These are phyloP conservation scores for Mesaphorura yosii DNA, from an alignment of 1,140 invertebrate species.

Conservation along the genomic window DNA sequence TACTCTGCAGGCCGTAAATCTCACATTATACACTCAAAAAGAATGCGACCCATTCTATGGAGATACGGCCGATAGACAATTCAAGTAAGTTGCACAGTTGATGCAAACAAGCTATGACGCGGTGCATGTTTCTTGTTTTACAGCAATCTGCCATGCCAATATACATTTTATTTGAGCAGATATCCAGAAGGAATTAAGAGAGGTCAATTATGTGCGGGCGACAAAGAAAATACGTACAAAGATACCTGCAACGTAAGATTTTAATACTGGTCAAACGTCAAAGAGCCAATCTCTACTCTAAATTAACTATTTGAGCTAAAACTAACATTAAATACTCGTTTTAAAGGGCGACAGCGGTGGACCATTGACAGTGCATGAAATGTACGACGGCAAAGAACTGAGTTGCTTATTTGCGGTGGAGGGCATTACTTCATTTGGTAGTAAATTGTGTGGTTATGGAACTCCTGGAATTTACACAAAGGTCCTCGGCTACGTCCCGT, in stretches of 20 bases:
- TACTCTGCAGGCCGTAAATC: slow-evolving; percentile 23
- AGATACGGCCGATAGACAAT: slow-evolving; percentile 11
- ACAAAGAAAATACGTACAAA: slow-evolving; percentile 14
- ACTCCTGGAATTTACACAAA: slow-evolving; percentile 25
- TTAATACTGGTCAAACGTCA: not conserved
- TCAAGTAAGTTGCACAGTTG: slow-evolving; percentile 3
- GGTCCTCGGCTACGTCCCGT: slow-evolving; percentile 17
- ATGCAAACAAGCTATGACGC: not conserved
- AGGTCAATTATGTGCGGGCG: slow-evolving; percentile 25
- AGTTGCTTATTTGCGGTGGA: slow-evolving; percentile 19
- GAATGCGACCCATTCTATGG: slow-evolving; percentile 19
- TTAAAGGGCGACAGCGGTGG: slow-evolving; percentile 29
- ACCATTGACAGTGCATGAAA: slow-evolving; percentile 13
- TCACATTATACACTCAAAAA: slow-evolving; percentile 7
- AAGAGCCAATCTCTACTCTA: too few relatives aligned
- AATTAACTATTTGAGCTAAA: too few relatives aligned
- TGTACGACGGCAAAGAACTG: slow-evolving; percentile 2
- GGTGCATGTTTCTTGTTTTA: too few relatives aligned
- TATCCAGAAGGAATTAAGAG: slow-evolving; percentile 19
- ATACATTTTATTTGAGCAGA: slow-evolving; percentile 4
- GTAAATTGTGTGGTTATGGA: slow-evolving; percentile 22
- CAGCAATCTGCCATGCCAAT: not conserved
- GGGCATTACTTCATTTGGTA: slow-evolving; percentile 22
- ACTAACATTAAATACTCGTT: not conserved
- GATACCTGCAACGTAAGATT: slow-evolving; percentile 28